These are phyloP conservation scores for Heliornis fulica DNA, from an alignment of 2,113 vertebrate species.

Conservation along the genomic window DNA sequence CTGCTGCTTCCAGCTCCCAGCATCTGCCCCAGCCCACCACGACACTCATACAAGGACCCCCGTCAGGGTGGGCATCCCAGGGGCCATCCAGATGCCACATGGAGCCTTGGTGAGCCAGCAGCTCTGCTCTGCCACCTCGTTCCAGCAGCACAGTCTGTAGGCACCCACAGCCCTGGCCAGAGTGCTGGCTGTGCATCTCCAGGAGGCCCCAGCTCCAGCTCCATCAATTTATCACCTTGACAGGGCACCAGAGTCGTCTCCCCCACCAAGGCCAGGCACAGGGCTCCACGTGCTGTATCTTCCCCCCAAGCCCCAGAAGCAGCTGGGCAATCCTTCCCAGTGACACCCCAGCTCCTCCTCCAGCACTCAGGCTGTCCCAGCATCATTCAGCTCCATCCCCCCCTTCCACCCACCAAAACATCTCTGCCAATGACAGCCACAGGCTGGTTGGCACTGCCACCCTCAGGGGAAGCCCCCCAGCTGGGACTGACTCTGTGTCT, in stretches of 20 bases:
- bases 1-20: accelerated
- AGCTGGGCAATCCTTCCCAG: neutral
- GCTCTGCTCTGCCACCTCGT: neutral
- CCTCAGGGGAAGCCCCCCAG: neutral
- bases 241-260: neutral
- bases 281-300: neutral
- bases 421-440: accelerated
- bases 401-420: accelerated
- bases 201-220: neutral
- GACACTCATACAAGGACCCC: neutral
- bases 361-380: accelerated
- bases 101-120: accelerated
- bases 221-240: neutral
- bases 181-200: neutral
- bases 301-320: accelerated
- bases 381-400: neutral
- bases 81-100: accelerated
- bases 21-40: neutral
- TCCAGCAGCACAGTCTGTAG: accelerated
- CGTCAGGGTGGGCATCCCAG: accelerated
- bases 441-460: neutral
- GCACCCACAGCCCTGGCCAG: neutral
- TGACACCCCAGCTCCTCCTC: neutral
- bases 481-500: neutral
- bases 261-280: accelerated